Percentiles rank a stretch among this genome's conserved stretches.
phyloP scores from a whole-genome alignment of 2,797 vertebrate species.

The Melopsittacus undulatus region DNA sequence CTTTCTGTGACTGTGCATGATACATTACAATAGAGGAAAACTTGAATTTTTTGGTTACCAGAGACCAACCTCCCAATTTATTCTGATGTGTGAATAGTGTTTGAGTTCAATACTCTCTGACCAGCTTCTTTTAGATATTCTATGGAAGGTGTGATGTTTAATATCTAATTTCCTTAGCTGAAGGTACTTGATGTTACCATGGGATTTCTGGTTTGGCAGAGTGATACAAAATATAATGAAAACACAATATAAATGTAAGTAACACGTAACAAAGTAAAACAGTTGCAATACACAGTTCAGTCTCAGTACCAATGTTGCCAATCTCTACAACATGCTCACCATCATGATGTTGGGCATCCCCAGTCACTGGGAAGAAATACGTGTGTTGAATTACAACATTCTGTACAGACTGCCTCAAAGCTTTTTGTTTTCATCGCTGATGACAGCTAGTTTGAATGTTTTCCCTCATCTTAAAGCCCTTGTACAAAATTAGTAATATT shows the following conservation, averaged over 20 bases:
- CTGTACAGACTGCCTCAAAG: background rate
- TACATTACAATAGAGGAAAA: background rate
- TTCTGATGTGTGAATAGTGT: background rate
- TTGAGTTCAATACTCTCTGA: accelerated
- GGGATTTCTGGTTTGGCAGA: background rate
- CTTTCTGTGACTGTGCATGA: background rate
- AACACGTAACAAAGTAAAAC: accelerated
- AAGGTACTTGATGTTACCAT: background rate
- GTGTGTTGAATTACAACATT: background rate
- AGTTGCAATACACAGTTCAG: background rate
- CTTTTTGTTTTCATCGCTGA: background rate
- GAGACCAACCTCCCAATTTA: background rate
- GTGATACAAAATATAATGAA: background rate
- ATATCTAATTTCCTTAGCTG: background rate
- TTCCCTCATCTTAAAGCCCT: background rate
- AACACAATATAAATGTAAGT: background rate
- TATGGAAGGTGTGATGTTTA: background rate
- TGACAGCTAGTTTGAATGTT: background rate
- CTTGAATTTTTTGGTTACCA: background rate
- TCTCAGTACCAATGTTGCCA: background rate
- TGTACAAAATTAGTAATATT: background rate
- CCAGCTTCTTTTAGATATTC: background rate
- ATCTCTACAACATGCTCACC: background rate
- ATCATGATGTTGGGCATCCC: accelerated
- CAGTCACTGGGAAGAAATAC: background rate